phyloP scores from a whole-genome alignment of 2,113 vertebrate genomes.

The human region GRCh38 chr7:41908001-41908500 shows the following conservation, averaged over 20 bases:
- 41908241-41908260: slow-evolving; percentile 51
- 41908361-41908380: slow-evolving; percentile 40
- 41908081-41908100: slow-evolving; percentile 21
- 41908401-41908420: slow-evolving; percentile 10
- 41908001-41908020: slow-evolving; percentile 6
- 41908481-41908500: not conserved
- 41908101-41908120: slow-evolving; percentile 28
- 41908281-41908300: slow-evolving; percentile 13
- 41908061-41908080: slow-evolving; percentile 21
- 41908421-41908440: not conserved
- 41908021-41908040: not conserved
- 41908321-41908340: not conserved
- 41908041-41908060: slow-evolving; percentile 24
- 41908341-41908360: not conserved
- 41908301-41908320: not conserved
- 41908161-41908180: not conserved
- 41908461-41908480: not conserved
- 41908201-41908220: not conserved
- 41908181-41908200: not conserved
- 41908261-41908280: slow-evolving; percentile 52
- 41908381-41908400: slow-evolving; percentile 34
- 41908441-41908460: not conserved
- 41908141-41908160: slow-evolving; percentile 27
- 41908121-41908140: slow-evolving; percentile 32
- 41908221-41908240: slow-evolving; percentile 26